Conservation (phyloP, 2,797 vertebrate genomes). For the Melanotaenia nigrans region DNA sequence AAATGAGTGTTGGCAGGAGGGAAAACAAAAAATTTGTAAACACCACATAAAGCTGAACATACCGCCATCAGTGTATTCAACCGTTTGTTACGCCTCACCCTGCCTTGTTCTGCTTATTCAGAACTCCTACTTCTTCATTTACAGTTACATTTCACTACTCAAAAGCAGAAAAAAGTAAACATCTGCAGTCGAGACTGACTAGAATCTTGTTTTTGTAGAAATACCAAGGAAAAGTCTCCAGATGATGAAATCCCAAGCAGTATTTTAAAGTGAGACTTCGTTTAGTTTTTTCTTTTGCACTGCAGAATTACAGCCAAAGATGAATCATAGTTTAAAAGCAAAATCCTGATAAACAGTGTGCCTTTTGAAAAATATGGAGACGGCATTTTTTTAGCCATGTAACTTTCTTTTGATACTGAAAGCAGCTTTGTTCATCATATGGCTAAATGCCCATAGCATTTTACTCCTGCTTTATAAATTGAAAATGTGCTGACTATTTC, state of each 20-base stretch:
- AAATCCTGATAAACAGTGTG: background rate
- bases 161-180: background rate
- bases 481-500: background rate
- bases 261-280: background rate
- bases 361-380: background rate
- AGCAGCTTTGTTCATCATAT: background rate
- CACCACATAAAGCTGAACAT: background rate
- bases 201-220: background rate
- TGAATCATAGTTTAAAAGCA: background rate
- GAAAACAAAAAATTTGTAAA: background rate
- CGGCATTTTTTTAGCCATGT: background rate
- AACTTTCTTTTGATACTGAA: conserved; percentile 5
- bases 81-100: background rate
- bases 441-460: background rate
- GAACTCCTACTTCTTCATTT: background rate
- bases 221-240: background rate
- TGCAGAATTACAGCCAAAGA: background rate
- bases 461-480: background rate
- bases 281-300: background rate
- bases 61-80: background rate
- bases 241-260: background rate
- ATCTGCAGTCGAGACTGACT: background rate
- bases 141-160: background rate
- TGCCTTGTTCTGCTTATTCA: background rate
- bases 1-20: background rate